These are phyloP conservation scores for Antheraea assamensis DNA, from an alignment of 2,888 invertebrate species.

Conservation along the genomic window DNA sequence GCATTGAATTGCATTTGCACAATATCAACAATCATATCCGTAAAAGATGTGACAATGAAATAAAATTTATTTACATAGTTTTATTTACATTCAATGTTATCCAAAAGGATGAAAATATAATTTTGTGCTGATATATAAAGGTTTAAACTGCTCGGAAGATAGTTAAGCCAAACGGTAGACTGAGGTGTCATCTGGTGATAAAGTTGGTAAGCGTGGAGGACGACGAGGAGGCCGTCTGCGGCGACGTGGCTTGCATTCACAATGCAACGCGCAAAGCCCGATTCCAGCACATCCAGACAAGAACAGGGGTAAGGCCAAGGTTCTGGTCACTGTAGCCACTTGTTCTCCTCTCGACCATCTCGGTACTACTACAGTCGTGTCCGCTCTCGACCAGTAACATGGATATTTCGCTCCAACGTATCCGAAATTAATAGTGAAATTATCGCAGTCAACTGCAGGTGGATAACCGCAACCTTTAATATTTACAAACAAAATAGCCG, in stretches of 20 bases:
- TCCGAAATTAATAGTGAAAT: conserved; percentile 88
- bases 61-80: background rate
- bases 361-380: conserved; percentile 91
- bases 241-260: conserved; percentile 90
- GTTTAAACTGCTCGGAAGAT: background rate
- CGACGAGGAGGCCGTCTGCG: conserved; percentile 85
- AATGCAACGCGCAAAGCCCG: conserved; percentile 92
- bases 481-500: conserved; percentile 87
- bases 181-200: conserved; percentile 80
- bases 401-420: conserved; percentile 85
- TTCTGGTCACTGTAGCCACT: conserved; percentile 91
- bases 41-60: background rate
- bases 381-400: conserved; percentile 88
- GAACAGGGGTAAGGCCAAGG: conserved; percentile 91
- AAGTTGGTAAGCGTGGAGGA: conserved; percentile 82
- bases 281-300: conserved; percentile 92
- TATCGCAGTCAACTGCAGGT: conserved; percentile 88
- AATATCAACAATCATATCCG: background rate
- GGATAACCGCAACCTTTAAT: conserved; percentile 94
- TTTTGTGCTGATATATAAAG: conserved; percentile 4
- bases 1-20: background rate
- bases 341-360: conserved; percentile 92
- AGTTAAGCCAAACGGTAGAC: conserved; percentile 70
- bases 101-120: conserved; percentile 17
- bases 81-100: background rate